A percentile compares a stretch with the other conserved stretches of the same genome.
Conservation (phyloP, 2,113 vertebrate genomes). For the Pluvialis apricaria region DNA sequence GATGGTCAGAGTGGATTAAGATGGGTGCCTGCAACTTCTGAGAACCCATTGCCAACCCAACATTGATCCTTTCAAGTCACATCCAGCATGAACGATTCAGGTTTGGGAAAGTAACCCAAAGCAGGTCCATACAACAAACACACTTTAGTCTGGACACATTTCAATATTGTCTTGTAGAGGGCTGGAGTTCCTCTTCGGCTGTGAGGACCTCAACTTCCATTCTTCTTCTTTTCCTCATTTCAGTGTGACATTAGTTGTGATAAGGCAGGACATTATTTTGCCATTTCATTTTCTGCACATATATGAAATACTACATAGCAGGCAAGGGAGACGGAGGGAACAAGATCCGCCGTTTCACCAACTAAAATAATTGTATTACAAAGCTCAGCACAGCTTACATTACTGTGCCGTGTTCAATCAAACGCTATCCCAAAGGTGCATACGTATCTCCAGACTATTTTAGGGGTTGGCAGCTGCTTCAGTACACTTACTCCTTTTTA, state of each 20-base stretch:
- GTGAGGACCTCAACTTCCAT: neutral
- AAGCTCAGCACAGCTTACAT: neutral
- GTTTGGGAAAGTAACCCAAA: neutral
- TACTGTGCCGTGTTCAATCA: neutral
- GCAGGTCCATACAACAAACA: neutral
- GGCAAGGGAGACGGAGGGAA: neutral
- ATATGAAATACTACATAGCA: neutral
- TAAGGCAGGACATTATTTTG: neutral
- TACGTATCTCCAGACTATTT: neutral
- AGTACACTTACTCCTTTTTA: neutral
- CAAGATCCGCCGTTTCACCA: neutral
- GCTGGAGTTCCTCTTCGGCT: neutral
- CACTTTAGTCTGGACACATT: fast-evolving
- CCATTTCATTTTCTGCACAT: neutral
- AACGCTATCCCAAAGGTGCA: slow-evolving; percentile 21
- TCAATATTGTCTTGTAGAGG: neutral
- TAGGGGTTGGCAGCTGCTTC: slow-evolving; percentile 7
- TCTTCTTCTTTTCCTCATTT: neutral
- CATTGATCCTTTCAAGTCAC: neutral
- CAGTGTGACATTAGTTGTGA: neutral
- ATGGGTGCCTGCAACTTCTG: neutral
- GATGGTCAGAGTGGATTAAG: neutral
- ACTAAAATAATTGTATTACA: neutral
- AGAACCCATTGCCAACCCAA: neutral
- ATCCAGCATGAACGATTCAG: fast-evolving